Conservation (phyloP, 2,797 vertebrate species). For the Pangasius djambal region DNA sequence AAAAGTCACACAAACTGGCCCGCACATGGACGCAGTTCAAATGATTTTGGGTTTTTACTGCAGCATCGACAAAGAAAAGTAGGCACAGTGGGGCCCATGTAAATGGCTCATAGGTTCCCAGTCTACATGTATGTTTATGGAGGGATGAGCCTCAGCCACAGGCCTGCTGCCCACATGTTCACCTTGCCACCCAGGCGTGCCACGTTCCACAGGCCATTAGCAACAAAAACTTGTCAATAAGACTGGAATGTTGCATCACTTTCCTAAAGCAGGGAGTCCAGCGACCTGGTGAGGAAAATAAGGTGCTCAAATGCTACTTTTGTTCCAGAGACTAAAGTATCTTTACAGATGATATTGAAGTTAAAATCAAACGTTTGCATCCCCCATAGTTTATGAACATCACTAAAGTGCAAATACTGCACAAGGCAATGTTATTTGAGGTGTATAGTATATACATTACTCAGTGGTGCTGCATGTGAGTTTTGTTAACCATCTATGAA, state of each 20-base stretch:
- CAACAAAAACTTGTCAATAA: conserved; percentile 70
- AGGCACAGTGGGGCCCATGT: conserved; percentile 68
- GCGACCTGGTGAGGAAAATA: conserved; percentile 18
- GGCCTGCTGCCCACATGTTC: conserved; percentile 74
- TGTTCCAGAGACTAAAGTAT: conserved; percentile 9
- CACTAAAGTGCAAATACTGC: background rate
- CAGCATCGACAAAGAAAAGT: conserved; percentile 5
- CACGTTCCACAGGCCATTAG: conserved; percentile 63
- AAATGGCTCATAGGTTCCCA: conserved; percentile 60
- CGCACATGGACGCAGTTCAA: background rate
- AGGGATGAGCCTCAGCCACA: conserved; percentile 50
- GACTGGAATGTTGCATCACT: conserved; percentile 61
- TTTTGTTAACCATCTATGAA: background rate
- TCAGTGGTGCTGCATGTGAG: background rate
- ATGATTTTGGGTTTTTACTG: background rate
- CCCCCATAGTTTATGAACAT: background rate
- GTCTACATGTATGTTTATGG: conserved; percentile 68
- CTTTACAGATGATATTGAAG: background rate
- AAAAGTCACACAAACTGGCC: background rate
- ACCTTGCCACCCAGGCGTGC: conserved; percentile 57
- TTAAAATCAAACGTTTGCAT: background rate
- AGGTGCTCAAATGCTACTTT: conserved; percentile 14
- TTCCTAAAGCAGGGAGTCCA: conserved; percentile 28
- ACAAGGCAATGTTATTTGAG: background rate
- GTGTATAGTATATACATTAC: background rate